Evolutionary conservation across 2,797 vertebrate genomes (phyloP).

Genomic region (Australoheros facetus): DNA sequence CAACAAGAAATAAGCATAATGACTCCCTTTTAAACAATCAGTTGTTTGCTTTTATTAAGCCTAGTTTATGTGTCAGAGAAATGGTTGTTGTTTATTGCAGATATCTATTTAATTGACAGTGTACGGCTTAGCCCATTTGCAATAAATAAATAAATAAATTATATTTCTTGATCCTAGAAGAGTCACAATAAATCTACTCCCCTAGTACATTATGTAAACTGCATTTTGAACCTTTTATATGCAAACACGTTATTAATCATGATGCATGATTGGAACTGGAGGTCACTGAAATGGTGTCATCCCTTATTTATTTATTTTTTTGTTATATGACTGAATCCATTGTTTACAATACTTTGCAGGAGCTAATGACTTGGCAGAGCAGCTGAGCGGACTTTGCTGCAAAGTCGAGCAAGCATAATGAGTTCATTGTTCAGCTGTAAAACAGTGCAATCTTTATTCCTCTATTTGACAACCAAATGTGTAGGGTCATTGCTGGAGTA

Average conservation of each 20-base stretch:
- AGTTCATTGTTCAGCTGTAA: conserved; percentile 59
- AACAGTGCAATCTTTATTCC: conserved; percentile 44
- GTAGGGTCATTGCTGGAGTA: conserved; percentile 4
- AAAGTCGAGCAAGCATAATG: conserved; percentile 52
- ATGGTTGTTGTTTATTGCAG: background rate
- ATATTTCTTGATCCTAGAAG: background rate
- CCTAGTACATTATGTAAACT: background rate
- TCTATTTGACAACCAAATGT: conserved; percentile 23
- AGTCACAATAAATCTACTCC: background rate
- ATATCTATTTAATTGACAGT: background rate
- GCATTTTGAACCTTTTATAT: background rate
- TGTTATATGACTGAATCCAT: conserved; percentile 9
- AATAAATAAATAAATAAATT: background rate
- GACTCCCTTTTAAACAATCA: background rate
- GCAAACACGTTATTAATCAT: background rate
- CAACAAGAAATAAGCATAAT: no score
- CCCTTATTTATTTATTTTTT: background rate
- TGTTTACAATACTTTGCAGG: conserved; percentile 33
- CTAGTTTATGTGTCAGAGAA: background rate
- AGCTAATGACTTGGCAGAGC: conserved; percentile 59
- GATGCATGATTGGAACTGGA: background rate
- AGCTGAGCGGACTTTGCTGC: conserved; percentile 56
- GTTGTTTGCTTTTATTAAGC: background rate
- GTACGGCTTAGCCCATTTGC: background rate
- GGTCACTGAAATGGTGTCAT: background rate